Evolutionary conservation across 2,888 invertebrate species (phyloP).

Genomic region (Caenorhabditis panamensis): DNA sequence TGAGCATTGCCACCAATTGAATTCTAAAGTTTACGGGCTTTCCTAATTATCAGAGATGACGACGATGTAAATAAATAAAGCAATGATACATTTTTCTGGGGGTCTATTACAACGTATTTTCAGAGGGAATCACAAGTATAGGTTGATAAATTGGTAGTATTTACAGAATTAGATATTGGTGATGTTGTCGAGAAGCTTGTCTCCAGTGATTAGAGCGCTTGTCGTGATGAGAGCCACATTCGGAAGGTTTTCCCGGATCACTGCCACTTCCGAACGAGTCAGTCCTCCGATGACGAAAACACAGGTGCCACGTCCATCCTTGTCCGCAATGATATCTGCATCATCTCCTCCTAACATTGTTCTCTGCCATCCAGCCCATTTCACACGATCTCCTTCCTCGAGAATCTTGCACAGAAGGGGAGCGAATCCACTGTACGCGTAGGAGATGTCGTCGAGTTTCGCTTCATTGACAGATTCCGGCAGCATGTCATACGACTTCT

Average conservation of each 20-base stretch:
- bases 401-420: constrained; percentile 91
- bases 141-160: background rate
- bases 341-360: constrained; percentile 47
- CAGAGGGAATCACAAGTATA: constrained; percentile 1
- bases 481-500: constrained; percentile 65
- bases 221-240: constrained; percentile 65
- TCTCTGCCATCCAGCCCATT: constrained; percentile 69
- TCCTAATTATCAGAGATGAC: background rate
- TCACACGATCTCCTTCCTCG: constrained; percentile 82
- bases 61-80: constrained; percentile 25
- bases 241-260: constrained; percentile 61
- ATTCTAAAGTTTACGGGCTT: constrained; percentile 11
- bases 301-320: constrained; percentile 59
- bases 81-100: background rate
- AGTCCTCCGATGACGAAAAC: constrained; percentile 97
- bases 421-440: constrained; percentile 93
- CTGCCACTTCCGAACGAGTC: constrained; percentile 90
- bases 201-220: constrained; percentile 65
- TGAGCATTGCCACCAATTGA: constrained; percentile 1
- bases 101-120: constrained; percentile 21
- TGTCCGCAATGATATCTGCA: constrained; percentile 41
- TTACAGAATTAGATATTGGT: constrained; percentile 57
- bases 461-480: constrained; percentile 57
- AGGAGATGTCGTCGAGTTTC: constrained; percentile 91
- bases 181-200: constrained; percentile 65